Base-by-base conservation (phyloP, 2,797 vertebrate genomes). In the Basileuterus tristriatus region DNA sequence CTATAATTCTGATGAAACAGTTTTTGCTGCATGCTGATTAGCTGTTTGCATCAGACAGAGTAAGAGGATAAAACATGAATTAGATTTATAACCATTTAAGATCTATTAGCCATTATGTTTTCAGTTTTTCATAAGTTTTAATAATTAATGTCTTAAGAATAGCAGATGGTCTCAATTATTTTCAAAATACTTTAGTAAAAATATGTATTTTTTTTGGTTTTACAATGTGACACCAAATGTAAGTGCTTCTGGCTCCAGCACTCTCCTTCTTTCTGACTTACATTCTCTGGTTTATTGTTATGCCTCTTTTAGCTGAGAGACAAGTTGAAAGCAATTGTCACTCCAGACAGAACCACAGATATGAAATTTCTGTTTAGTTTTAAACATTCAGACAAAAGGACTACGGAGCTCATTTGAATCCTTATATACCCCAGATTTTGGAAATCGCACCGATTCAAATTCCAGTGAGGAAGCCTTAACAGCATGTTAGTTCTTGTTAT, bases 111-210 rank as follows among this genome's bases (percentile, higher is more conserved):
- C 55, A 53, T 84, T 88, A 84, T 59, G 55, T 24, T 84, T 84
- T 94, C 43, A 9, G 24, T 80, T 92, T 90, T 74, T 95, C 36
- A 0, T 79, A 78, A 59, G n/a, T 90, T 94, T 95, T 93, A 95
- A 95, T 94, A 91, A 96, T 94, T 93, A 53, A 92, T 93, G 84
- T 78, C 72, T 82, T 89, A 83, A 71, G 70, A 89, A 89, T 74
- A 87, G 83, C 56, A 94, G 94, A 94, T 64, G 70, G 60, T 67
- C 78, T 41, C 44, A 82, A 90, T 89, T 96, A 14, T 92, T 93
- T 93, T 60, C 26, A 79, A 87, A 93, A 86, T 84, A 70, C 44
- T 69, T 24, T 50, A 76, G 47, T 64, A 89, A 94, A 96, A 95
- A 90, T 52, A 82, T 4, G 36, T 4, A 16, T 1, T 16, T 49